phyloP scores from a whole-genome alignment of 1,140 invertebrate genomes.

The Galleria mellonella region DNA sequence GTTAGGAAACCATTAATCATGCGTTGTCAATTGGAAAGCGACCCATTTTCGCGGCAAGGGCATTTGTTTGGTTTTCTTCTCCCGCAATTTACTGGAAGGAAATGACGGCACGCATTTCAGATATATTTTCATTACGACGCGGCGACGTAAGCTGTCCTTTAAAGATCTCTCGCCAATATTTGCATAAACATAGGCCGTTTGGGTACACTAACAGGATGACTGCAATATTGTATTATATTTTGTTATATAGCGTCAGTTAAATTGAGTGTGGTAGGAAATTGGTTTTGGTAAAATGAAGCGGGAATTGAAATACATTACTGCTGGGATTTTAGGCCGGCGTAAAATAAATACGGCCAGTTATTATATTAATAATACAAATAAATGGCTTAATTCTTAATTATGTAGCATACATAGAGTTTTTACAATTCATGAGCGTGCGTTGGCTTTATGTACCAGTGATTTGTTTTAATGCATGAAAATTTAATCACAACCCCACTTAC shows the following conservation, averaged over 20 bases:
- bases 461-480: no score
- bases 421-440: no score
- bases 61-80: constrained; percentile 25
- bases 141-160: not conserved
- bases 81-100: constrained; percentile 20
- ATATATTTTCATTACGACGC: constrained; percentile 3
- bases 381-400: no score
- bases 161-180: not conserved
- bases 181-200: not conserved
- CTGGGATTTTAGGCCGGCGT: constrained; percentile 1
- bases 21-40: constrained; percentile 44
- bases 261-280: constrained; percentile 36
- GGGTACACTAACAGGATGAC: no score
- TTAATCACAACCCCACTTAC: no score
- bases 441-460: no score
- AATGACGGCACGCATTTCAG: constrained; percentile 21
- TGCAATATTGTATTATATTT: not conserved
- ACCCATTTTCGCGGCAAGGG: constrained; percentile 28
- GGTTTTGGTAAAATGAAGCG: constrained; percentile 39
- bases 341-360: constrained; percentile 1
- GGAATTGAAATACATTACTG: constrained; percentile 30
- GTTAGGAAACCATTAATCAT: constrained; percentile 31
- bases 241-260: not conserved
- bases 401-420: no score
- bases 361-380: no score